Conservation (phyloP, 2,113 vertebrate species). For the Nansenia antarctica region DNA sequence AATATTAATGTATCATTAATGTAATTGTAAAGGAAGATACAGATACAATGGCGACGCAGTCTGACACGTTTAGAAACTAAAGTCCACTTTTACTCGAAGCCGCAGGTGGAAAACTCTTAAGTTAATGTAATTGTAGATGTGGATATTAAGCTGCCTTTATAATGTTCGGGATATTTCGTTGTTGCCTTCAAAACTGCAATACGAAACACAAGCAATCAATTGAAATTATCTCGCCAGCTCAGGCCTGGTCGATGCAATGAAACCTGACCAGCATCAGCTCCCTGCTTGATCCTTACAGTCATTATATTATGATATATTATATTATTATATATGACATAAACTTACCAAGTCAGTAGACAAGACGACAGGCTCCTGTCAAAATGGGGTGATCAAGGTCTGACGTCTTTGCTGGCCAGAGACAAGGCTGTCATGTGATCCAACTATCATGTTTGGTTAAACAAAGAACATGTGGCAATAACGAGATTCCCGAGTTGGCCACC, state of each 20-base stretch:
- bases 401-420: not conserved
- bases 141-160: too few species aligned
- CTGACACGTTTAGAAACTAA: too few species aligned
- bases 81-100: too few species aligned
- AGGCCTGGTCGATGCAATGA: not conserved
- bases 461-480: not conserved
- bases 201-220: too few species aligned
- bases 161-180: too few species aligned
- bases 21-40: too few species aligned
- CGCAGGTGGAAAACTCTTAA: too few species aligned
- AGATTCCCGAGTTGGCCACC: not conserved
- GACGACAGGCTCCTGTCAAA: not conserved
- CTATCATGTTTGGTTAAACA: not conserved
- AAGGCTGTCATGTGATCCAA: not conserved
- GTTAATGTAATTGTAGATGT: too few species aligned
- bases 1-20: too few species aligned
- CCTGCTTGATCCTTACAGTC: not conserved
- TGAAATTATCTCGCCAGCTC: not conserved
- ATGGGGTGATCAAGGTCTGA: not conserved
- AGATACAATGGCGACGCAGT: too few species aligned
- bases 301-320: not conserved
- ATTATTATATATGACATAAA: not conserved
- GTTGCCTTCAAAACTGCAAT: too few species aligned
- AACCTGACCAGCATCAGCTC: not conserved
- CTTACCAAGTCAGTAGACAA: not conserved